Percentiles rank a stretch among this genome's conserved stretches.
Conservation (phyloP, 2,888 invertebrate genomes). For the Oscheius sp. region DNA sequence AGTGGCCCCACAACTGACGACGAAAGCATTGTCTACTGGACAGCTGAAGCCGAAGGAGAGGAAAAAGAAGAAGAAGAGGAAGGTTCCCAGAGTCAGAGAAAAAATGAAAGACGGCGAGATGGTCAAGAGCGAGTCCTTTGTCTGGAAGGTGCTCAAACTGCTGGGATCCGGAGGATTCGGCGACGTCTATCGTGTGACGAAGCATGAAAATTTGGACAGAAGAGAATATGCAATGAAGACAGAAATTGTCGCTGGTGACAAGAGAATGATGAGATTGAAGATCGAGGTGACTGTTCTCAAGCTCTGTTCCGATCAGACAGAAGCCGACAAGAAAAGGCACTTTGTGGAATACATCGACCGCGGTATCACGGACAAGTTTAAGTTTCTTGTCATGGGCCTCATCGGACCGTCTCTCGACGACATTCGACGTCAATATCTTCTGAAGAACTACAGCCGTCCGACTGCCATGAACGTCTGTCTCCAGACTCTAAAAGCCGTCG, state of each 20-base stretch:
- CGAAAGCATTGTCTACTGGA: too few species aligned
- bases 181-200: constrained; percentile 52
- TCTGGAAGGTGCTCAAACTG: constrained; percentile 44
- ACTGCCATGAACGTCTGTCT: constrained; percentile 44
- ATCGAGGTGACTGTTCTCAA: constrained; percentile 53
- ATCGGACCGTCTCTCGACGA: constrained; percentile 54
- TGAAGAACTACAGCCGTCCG: constrained; percentile 39
- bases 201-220: constrained; percentile 38
- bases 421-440: constrained; percentile 45
- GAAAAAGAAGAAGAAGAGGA: constrained; percentile 3
- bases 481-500: constrained; percentile 46
- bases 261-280: constrained; percentile 50
- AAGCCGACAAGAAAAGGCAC: constrained; percentile 32
- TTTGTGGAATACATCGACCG: constrained; percentile 54
- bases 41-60: constrained; percentile 4
- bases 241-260: constrained; percentile 49
- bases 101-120: constrained; percentile 41
- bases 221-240: constrained; percentile 52
- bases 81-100: constrained; percentile 16
- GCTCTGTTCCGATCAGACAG: constrained; percentile 32
- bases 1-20: too few species aligned
- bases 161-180: constrained; percentile 57
- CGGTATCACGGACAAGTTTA: constrained; percentile 37
- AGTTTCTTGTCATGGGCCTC: constrained; percentile 55
- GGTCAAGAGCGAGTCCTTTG: constrained; percentile 33